Evolutionary conservation across 2,113 vertebrate species (phyloP).

Genomic region (Heliornis fulica): DNA sequence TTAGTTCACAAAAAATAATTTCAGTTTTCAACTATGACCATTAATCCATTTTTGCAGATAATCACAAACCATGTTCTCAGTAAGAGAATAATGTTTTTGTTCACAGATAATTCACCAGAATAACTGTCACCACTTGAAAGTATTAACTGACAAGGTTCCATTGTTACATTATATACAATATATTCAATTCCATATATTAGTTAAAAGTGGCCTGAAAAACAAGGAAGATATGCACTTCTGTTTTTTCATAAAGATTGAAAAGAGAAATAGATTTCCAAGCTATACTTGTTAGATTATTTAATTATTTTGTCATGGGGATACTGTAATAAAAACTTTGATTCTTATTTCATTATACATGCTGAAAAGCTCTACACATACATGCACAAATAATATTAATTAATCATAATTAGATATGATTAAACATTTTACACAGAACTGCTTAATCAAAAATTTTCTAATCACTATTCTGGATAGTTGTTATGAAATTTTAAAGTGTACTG

Average conservation of each 20-base stretch:
- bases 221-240: neutral
- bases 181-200: neutral
- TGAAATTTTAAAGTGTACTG: neutral
- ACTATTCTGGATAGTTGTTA: neutral
- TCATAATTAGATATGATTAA: neutral
- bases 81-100: constrained; percentile 25
- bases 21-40: neutral
- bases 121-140: neutral
- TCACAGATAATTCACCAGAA: constrained; percentile 1
- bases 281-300: neutral
- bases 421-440: neutral
- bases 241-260: neutral
- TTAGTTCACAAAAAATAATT: neutral
- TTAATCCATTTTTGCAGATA: neutral
- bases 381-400: neutral
- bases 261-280: neutral
- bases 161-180: neutral
- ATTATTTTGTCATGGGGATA: neutral
- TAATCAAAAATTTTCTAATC: neutral
- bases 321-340: neutral
- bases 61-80: constrained; percentile 18
- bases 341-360: neutral
- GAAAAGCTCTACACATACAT: neutral
- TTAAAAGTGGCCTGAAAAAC: neutral
- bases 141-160: neutral